phyloP scores from a whole-genome alignment of 2,113 vertebrate species.

The Antennarius striatus region DNA sequence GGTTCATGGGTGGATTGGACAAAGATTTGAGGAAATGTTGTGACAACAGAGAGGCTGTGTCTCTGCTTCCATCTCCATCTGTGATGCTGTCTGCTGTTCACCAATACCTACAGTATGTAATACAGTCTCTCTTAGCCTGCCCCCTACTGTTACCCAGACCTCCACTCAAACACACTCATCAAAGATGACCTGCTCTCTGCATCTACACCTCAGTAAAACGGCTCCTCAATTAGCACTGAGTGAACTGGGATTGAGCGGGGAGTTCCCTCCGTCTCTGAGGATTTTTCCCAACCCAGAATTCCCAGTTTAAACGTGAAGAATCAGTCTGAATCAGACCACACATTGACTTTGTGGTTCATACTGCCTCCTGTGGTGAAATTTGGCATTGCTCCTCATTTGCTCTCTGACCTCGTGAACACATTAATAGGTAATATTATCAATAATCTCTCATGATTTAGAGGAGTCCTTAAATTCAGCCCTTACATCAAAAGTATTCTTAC shows the following conservation, averaged over 20 bases:
- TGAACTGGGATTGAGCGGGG: neutral
- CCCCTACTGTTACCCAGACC: conserved; percentile 81
- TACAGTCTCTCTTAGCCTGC: conserved; percentile 84
- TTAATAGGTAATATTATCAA: conserved; percentile 25
- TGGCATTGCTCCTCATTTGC: conserved; percentile 37
- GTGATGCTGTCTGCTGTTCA: conserved; percentile 35
- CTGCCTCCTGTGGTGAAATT: conserved; percentile 74
- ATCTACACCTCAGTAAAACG: conserved; percentile 29
- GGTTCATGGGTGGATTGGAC: too few species aligned
- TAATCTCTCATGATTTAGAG: neutral
- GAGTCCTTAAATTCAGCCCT: too few species aligned
- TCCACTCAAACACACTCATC: conserved; percentile 70
- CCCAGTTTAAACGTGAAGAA: conserved; percentile 52
- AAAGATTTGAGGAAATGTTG: too few species aligned
- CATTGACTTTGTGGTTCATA: conserved; percentile 80
- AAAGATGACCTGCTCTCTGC: conserved; percentile 57
- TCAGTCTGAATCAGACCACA: conserved; percentile 39
- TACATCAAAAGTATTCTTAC: too few species aligned
- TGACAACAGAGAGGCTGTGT: too few species aligned
- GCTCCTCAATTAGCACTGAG: conserved; percentile 5
- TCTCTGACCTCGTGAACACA: conserved; percentile 50
- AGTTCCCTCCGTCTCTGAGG: conserved; percentile 17
- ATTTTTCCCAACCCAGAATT: conserved; percentile 37
- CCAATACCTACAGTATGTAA: conserved; percentile 69
- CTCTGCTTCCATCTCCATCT: conserved; percentile 10